These are phyloP conservation scores for Mesembrinibis cayennensis DNA, from an alignment of 2,113 vertebrate species.

Conservation along the genomic window DNA sequence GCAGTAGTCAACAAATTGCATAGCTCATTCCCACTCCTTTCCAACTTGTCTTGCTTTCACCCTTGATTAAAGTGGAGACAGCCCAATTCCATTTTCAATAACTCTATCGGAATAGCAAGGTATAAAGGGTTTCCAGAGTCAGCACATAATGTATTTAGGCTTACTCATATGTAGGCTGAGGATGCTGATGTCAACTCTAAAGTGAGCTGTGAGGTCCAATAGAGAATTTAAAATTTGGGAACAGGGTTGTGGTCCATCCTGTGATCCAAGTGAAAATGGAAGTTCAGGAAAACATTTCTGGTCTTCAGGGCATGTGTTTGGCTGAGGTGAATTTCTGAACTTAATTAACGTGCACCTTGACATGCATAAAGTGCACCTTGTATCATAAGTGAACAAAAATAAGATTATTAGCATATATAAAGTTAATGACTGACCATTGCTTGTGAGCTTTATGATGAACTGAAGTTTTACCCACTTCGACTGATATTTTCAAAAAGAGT, in stretches of 20 bases:
- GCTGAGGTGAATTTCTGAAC: background rate
- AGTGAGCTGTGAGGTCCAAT: background rate
- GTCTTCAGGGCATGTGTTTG: background rate
- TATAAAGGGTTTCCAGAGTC: background rate
- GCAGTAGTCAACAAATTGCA: constrained; percentile 29
- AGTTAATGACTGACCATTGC: background rate
- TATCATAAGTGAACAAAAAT: background rate
- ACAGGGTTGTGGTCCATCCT: background rate
- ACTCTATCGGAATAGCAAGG: background rate
- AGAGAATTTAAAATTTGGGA: background rate
- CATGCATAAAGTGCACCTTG: no score
- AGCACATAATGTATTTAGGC: background rate
- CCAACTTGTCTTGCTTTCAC: constrained; percentile 22
- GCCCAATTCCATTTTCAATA: constrained; percentile 37
- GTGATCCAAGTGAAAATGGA: background rate
- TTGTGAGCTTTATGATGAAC: background rate
- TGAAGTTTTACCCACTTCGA: background rate
- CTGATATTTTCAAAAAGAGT: background rate
- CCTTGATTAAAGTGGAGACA: constrained; percentile 17
- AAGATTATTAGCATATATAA: background rate
- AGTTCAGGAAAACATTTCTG: background rate
- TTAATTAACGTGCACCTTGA: background rate
- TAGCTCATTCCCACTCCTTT: background rate
- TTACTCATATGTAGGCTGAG: background rate
- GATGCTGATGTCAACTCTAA: background rate